phyloP scores from a whole-genome alignment of 2,113 vertebrate species.

The Serranochromis macrocephalus region DNA sequence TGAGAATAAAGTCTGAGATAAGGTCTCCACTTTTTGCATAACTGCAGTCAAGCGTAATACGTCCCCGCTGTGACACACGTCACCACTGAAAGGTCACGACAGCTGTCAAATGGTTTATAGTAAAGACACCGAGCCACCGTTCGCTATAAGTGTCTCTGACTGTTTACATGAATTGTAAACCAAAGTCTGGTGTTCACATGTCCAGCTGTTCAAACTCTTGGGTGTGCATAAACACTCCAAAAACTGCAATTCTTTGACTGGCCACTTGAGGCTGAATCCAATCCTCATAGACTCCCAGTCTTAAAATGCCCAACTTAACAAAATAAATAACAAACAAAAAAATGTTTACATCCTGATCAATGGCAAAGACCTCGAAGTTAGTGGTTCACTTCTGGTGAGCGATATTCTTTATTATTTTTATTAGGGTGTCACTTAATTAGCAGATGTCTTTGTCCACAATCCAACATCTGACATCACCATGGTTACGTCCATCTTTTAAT shows the following conservation, averaged over 20 bases:
- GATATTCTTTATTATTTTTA: not conserved
- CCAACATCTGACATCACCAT: not conserved
- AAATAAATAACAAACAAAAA: not conserved
- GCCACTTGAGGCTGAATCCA: not conserved
- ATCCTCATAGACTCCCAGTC: rapidly evolving
- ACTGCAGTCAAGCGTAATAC: not conserved
- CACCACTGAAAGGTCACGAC: not conserved
- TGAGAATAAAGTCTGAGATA: not conserved
- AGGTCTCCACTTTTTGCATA: not conserved
- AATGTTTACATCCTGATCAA: not conserved
- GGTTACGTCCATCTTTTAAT: rapidly evolving
- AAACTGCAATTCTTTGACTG: not conserved
- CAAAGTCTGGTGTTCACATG: not conserved
- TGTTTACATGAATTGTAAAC: not conserved
- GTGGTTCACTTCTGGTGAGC: not conserved
- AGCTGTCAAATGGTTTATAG: not conserved
- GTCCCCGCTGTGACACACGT: not conserved
- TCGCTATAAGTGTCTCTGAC: not conserved
- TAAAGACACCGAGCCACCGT: not conserved
- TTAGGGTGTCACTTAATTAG: not conserved
- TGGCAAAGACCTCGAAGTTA: not conserved
- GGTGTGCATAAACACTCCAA: not conserved
- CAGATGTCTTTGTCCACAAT: not conserved
- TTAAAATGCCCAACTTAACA: rapidly evolving
- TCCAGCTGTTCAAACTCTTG: not conserved